A percentile compares a stretch with the other conserved stretches of the same genome.
Evolutionary conservation across 2,888 invertebrate species (phyloP).

Genomic region (Megamerina dolium): DNA sequence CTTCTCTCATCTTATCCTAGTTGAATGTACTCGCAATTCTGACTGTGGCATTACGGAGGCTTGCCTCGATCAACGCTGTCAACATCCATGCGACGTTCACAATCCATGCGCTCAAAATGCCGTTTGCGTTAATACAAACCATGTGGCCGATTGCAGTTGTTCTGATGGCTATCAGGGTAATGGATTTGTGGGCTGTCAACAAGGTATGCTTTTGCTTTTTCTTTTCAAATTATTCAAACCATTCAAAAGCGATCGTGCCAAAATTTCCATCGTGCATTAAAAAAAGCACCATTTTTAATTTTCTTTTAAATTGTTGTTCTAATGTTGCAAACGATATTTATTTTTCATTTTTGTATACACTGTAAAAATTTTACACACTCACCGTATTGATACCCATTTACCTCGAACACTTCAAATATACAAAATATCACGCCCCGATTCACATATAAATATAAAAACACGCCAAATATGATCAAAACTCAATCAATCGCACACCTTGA

Average conservation of each 20-base stretch:
- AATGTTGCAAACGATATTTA: neutral
- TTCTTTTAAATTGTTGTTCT: too few species aligned
- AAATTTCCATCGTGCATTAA: too few species aligned
- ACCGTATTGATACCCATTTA: too few species aligned
- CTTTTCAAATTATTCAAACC: conserved; percentile 15
- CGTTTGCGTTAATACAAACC: conserved; percentile 81
- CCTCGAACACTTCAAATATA: too few species aligned
- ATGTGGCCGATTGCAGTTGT: conserved; percentile 80
- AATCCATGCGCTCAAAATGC: conserved; percentile 80
- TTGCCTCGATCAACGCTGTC: conserved; percentile 78
- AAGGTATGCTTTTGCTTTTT: conserved; percentile 55
- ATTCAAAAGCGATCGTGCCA: conserved; percentile 8
- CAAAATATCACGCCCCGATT: too few species aligned
- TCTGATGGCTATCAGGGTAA: conserved; percentile 82
- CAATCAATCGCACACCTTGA: too few species aligned
- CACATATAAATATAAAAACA: too few species aligned
- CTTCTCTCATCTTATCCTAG: conserved; percentile 57
- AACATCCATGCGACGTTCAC: conserved; percentile 78
- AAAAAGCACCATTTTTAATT: too few species aligned
- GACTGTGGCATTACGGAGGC: conserved; percentile 82
- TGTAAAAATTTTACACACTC: conserved; percentile 36
- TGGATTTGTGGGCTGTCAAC: conserved; percentile 72
- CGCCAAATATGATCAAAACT: too few species aligned
- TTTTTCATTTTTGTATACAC: conserved; percentile 32
- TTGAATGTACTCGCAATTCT: conserved; percentile 78